Evolutionary conservation across 2,797 vertebrate genomes (phyloP).

Genomic region (Lepus townsendii): DNA sequence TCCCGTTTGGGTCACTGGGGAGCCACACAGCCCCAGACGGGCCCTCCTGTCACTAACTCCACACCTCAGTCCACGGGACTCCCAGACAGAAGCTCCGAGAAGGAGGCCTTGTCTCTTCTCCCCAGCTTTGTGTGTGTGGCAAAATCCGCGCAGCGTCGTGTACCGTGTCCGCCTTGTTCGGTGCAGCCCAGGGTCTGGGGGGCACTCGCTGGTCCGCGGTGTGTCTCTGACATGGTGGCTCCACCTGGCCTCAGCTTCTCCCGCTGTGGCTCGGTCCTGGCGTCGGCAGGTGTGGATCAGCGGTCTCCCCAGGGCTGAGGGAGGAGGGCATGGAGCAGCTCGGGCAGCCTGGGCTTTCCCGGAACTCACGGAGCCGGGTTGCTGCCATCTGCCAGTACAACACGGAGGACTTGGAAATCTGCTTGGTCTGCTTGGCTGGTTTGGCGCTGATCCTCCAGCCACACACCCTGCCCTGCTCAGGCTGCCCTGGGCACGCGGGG

Average conservation of each 20-base stretch:
- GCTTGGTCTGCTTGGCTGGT: slow-evolving; percentile 74
- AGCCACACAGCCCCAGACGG: neutral
- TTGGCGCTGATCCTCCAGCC: neutral
- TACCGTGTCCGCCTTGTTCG: neutral
- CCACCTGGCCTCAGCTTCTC: neutral
- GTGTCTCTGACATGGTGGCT: neutral
- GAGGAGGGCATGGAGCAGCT: neutral
- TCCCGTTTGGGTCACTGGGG: neutral
- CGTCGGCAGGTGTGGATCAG: neutral
- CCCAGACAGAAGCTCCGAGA: neutral
- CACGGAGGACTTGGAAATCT: slow-evolving; percentile 50
- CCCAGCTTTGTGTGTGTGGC: neutral
- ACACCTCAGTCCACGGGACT: neutral
- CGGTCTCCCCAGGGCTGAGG: accelerated
- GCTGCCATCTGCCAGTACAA: neutral
- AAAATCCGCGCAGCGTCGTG: neutral
- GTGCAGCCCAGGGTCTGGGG: accelerated
- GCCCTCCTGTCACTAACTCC: accelerated
- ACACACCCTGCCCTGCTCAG: neutral
- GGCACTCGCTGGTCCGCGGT: accelerated
- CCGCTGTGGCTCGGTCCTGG: neutral
- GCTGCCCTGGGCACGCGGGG: slow-evolving; percentile 18
- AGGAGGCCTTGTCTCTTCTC: neutral
- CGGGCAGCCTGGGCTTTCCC: neutral
- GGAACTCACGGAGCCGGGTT: slow-evolving; percentile 19